A percentile compares a stretch with the other conserved stretches of the same genome.
phyloP scores from a whole-genome alignment of 30 jellyfish, hydroid and myxozoan species.

The Pseudorhiza aurosa region DNA sequence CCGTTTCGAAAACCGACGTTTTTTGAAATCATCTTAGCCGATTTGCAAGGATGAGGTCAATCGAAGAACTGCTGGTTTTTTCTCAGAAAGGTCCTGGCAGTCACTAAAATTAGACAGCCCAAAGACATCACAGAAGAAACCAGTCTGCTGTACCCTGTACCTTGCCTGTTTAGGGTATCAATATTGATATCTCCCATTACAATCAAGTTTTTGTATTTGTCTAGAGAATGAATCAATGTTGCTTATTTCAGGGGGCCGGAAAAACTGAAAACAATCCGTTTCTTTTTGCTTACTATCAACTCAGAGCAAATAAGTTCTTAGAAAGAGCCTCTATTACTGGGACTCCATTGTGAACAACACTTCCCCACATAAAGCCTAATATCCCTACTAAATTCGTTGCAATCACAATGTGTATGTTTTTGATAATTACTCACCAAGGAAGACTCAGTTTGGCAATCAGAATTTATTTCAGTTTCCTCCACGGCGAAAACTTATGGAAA shows the following conservation, averaged over 20 bases:
- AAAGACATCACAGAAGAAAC: constrained; percentile 55
- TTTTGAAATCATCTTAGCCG: constrained; percentile 40
- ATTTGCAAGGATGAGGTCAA: constrained; percentile 32
- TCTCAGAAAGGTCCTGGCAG: constrained; percentile 25
- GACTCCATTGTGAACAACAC: too few species aligned
- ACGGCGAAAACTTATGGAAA: constrained; percentile 12
- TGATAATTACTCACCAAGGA: background rate
- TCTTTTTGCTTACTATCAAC: constrained; percentile 16
- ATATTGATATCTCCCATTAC: constrained; percentile 39
- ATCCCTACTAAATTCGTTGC: constrained; percentile 48
- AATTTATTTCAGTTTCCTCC: constrained; percentile 5
- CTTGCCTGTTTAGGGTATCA: background rate
- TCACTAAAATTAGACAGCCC: constrained; percentile 64
- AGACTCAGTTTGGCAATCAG: constrained; percentile 27
- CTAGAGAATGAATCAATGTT: constrained; percentile 27
- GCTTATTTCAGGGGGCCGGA: constrained; percentile 36
- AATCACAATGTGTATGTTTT: constrained; percentile 8
- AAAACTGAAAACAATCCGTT: constrained; percentile 24
- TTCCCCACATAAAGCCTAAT: constrained; percentile 4
- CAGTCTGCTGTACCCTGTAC: too few species aligned
- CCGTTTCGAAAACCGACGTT: constrained; percentile 50
- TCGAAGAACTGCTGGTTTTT: constrained; percentile 32
- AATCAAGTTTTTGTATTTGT: constrained; percentile 27
- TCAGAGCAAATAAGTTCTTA: constrained; percentile 22
- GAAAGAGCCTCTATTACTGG: too few species aligned